Conservation (phyloP, 1,140 invertebrate genomes). For the Listronotus bonariensis region DNA sequence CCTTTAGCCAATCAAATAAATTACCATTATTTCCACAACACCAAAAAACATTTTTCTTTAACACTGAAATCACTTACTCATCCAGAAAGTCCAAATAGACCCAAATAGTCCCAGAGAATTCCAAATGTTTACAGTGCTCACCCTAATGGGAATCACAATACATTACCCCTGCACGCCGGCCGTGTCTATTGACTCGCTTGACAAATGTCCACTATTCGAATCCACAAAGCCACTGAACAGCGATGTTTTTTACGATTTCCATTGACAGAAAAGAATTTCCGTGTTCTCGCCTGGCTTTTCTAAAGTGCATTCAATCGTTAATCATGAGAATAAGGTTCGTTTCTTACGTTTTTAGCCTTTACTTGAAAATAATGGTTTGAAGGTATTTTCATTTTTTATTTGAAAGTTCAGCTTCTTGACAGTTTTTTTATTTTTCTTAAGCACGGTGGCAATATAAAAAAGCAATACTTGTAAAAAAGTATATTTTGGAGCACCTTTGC, state of each 20-base stretch:
- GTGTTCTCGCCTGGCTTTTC: slow-evolving; percentile 51
- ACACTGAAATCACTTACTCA: background rate
- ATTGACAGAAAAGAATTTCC: slow-evolving; percentile 51
- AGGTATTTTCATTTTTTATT: slow-evolving; percentile 3
- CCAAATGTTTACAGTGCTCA: slow-evolving; percentile 35
- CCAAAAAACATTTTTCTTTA: slow-evolving; percentile 3
- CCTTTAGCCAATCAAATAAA: no score
- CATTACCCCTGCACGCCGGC: slow-evolving; percentile 43
- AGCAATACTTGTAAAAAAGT: no score
- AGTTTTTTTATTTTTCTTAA: no score
- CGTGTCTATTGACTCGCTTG: slow-evolving; percentile 47
- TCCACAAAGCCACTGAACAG: slow-evolving; percentile 46
- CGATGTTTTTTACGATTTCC: slow-evolving; percentile 50
- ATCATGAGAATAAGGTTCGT: slow-evolving; percentile 50
- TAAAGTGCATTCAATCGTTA: slow-evolving; percentile 54
- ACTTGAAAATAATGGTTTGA: slow-evolving; percentile 40
- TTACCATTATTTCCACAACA: background rate
- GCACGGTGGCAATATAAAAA: no score
- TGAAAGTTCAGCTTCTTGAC: no score
- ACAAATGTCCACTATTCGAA: slow-evolving; percentile 51
- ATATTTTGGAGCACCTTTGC: no score
- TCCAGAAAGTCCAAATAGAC: slow-evolving; percentile 8
- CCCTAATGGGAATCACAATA: slow-evolving; percentile 52
- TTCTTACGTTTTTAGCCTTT: slow-evolving; percentile 42
- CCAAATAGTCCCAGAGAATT: slow-evolving; percentile 26